These are phyloP conservation scores for Anarrhichthys ocellatus DNA, from an alignment of 2,113 vertebrate species.

Conservation along the genomic window DNA sequence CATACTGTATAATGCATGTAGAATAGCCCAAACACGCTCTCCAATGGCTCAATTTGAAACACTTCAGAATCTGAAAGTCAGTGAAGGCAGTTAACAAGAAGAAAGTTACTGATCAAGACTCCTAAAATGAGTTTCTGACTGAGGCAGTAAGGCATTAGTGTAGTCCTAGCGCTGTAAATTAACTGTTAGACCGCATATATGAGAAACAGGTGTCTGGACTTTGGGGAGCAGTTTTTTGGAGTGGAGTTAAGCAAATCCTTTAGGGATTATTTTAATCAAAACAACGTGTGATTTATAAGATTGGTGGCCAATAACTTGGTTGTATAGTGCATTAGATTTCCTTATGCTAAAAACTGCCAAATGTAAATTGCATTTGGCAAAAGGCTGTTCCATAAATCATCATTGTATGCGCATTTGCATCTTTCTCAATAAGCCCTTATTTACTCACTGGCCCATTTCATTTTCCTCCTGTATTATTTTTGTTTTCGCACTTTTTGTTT, in stretches of 20 bases:
- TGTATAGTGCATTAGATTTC: background rate
- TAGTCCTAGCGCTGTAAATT: slow-evolving; percentile 47
- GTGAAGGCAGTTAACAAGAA: slow-evolving; percentile 60
- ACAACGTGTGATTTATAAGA: background rate
- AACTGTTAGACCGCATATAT: slow-evolving; percentile 26
- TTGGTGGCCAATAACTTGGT: background rate
- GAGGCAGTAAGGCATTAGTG: slow-evolving; percentile 42
- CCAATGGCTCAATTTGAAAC: slow-evolving; percentile 56
- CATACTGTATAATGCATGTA: background rate
- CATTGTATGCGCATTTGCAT: background rate
- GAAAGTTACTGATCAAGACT: slow-evolving; percentile 59
- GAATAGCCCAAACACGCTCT: background rate
- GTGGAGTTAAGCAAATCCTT: background rate
- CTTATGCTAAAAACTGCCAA: background rate
- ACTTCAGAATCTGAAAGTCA: slow-evolving; percentile 64
- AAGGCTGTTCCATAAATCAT: background rate
- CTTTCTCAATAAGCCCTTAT: background rate
- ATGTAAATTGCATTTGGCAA: background rate
- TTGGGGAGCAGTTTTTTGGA: background rate
- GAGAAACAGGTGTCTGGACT: slow-evolving; percentile 10
- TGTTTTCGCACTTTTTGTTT: background rate
- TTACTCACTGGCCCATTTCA: background rate
- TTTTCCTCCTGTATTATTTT: background rate
- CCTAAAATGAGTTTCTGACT: slow-evolving; percentile 53
- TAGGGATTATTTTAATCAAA: background rate